Conservation (phyloP, 1,140 invertebrate genomes). For the Geopemphigus sp. region DNA sequence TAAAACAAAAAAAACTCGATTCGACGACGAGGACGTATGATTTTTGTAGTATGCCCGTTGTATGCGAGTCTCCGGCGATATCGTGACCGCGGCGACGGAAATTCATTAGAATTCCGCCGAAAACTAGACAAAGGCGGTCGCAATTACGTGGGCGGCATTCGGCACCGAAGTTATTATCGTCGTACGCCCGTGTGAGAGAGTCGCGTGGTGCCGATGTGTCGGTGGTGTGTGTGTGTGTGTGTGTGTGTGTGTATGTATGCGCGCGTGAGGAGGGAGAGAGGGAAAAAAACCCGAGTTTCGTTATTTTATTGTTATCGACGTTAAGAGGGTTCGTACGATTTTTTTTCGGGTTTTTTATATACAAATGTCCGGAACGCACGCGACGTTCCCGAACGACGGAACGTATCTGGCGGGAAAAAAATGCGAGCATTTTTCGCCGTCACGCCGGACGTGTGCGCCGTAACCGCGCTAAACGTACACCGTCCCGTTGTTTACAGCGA, state of each 20-base stretch:
- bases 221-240: no score
- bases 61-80: slow-evolving; percentile 35
- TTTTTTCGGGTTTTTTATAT: no score
- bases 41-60: slow-evolving; percentile 22
- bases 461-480: no score
- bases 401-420: background rate
- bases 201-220: no score
- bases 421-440: background rate
- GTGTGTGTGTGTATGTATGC: background rate
- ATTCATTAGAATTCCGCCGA: slow-evolving; percentile 41
- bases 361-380: slow-evolving; percentile 28
- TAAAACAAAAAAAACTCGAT: slow-evolving; percentile 36
- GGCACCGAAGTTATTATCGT: slow-evolving; percentile 34
- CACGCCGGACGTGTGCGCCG: background rate
- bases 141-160: slow-evolving; percentile 34
- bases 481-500: no score
- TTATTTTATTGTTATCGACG: slow-evolving; percentile 43
- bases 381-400: slow-evolving; percentile 6
- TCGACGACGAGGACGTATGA: no score
- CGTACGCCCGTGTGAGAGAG: no score
- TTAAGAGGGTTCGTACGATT: slow-evolving; percentile 40
- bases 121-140: slow-evolving; percentile 36
- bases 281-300: slow-evolving; percentile 27
- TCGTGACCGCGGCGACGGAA: slow-evolving; percentile 20
- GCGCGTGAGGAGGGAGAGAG: background rate